These are phyloP conservation scores for Buceros bicornis DNA, from an alignment of 2,797 vertebrate genomes.

Conservation along the genomic window DNA sequence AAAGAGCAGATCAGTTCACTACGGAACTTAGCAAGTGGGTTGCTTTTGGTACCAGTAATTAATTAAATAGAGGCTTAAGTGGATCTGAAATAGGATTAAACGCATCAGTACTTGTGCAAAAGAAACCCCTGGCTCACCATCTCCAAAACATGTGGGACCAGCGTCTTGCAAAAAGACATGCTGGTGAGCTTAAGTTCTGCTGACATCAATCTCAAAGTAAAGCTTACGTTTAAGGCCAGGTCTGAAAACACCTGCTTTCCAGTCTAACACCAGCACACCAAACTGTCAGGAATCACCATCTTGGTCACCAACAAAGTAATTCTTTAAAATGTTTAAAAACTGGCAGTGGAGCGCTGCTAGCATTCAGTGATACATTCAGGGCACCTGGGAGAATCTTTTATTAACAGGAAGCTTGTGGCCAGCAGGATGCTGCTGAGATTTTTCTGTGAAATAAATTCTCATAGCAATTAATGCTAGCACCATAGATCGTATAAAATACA, in stretches of 20 bases:
- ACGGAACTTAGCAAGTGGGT: not conserved
- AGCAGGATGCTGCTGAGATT: not conserved
- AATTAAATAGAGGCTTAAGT: not conserved
- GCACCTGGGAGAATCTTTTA: not conserved
- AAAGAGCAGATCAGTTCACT: not conserved
- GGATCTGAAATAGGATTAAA: not conserved
- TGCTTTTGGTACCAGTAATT: not conserved
- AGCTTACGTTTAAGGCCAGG: not conserved
- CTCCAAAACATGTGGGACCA: not conserved
- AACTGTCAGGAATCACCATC: not conserved
- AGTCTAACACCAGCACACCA: not conserved
- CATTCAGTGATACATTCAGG: not conserved
- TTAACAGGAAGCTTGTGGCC: not conserved
- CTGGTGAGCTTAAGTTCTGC: not conserved
- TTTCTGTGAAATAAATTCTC: not conserved
- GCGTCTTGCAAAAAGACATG: fast-evolving
- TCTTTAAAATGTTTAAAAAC: not conserved
- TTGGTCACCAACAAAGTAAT: not conserved
- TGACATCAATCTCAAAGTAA: not conserved
- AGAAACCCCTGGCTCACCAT: not conserved
- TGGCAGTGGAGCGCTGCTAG: not conserved
- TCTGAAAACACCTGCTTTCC: not conserved
- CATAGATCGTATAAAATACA: not conserved
- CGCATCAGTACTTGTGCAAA: not conserved
- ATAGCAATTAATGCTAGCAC: not conserved